A percentile compares a stretch with the other conserved stretches of the same genome.
phyloP scores from a whole-genome alignment of 2,888 invertebrate genomes.

The Meteorus colon region DNA sequence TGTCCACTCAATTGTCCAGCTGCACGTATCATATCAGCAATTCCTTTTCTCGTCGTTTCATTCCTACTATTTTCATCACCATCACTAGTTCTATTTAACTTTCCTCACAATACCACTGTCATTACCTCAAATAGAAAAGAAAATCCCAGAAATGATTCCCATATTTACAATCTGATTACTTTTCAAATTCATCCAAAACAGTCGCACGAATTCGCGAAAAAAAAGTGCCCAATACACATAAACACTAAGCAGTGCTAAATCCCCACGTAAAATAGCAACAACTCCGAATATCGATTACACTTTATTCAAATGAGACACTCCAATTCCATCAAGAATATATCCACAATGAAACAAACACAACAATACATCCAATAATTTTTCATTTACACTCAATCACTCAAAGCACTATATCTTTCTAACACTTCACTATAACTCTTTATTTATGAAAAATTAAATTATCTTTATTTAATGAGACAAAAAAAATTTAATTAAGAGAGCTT shows the following conservation, averaged over 20 bases:
- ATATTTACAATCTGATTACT: too few relatives aligned
- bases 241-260: not conserved
- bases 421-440: not conserved
- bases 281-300: not conserved
- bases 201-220: not conserved
- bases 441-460: not conserved
- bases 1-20: slow-evolving; percentile 6
- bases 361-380: not conserved
- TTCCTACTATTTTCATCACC: too few relatives aligned
- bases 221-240: not conserved
- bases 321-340: not conserved
- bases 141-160: too few relatives aligned
- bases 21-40: not conserved
- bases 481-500: not conserved
- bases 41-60: too few relatives aligned
- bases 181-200: not conserved
- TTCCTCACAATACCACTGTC: too few relatives aligned
- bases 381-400: not conserved
- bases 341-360: too few relatives aligned
- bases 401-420: not conserved
- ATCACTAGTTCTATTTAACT: too few relatives aligned
- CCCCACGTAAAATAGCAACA: not conserved
- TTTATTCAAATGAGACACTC: not conserved
- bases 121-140: too few relatives aligned
- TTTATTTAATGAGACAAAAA: not conserved